Evolutionary conservation across 2,888 invertebrate species (phyloP).

Genomic region (Chymomyza amoena): DNA sequence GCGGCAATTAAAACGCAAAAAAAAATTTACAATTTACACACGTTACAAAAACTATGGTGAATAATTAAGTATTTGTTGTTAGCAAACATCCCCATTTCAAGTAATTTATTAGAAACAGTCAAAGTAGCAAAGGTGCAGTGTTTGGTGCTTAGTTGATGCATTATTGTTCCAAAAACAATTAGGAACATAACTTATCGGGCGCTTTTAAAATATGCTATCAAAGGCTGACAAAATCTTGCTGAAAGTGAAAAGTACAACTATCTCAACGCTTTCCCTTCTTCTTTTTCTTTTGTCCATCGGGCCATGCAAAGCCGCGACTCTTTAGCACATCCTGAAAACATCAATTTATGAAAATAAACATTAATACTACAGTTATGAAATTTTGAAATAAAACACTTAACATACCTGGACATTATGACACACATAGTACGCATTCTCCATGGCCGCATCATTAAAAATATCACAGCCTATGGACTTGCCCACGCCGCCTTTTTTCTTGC

Average conservation of each 20-base stretch:
- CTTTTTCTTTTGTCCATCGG: slow-evolving; percentile 92
- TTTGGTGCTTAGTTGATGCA: too few species aligned
- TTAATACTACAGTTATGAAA: too few species aligned
- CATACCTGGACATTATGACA: slow-evolving; percentile 93
- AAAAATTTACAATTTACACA: background rate
- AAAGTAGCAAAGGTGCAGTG: too few species aligned
- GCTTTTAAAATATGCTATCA: too few species aligned
- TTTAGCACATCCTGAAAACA: slow-evolving; percentile 85
- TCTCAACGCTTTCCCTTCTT: slow-evolving; percentile 85
- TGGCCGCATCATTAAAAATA: slow-evolving; percentile 92
- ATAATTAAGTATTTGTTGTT: background rate
- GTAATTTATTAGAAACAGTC: too few species aligned
- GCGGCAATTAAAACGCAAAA: background rate
- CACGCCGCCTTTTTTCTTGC: slow-evolving; percentile 79
- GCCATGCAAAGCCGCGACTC: slow-evolving; percentile 93
- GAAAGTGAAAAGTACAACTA: too few species aligned
- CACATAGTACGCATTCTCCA: slow-evolving; percentile 96
- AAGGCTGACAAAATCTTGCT: too few species aligned
- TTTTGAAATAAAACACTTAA: background rate
- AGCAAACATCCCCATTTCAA: too few species aligned
- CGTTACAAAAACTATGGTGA: background rate
- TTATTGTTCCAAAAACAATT: too few species aligned
- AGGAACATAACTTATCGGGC: too few species aligned
- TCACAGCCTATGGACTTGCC: slow-evolving; percentile 87
- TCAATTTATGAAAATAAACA: too few species aligned